Evolutionary conservation across 2,797 vertebrate genomes (phyloP).

Genomic region (Microchirus variegatus): DNA sequence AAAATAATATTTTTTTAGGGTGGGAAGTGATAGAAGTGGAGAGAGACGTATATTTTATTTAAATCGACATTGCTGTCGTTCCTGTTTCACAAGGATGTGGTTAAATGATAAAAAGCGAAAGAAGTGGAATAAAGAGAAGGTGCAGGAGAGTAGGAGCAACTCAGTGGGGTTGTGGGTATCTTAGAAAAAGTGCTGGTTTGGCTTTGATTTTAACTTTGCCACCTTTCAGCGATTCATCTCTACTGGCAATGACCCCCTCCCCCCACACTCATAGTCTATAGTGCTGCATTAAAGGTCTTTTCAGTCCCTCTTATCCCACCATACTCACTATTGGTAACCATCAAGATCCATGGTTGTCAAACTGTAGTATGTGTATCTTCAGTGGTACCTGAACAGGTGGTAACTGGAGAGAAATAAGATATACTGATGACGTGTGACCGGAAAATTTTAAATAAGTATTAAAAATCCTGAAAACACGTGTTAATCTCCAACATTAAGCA

Average conservation of each 20-base stretch:
- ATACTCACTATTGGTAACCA: too few species aligned
- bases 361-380: too few species aligned
- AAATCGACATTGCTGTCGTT: neutral
- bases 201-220: slow-evolving; percentile 24
- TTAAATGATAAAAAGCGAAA: slow-evolving; percentile 2
- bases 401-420: too few species aligned
- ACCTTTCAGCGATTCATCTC: neutral
- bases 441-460: too few species aligned
- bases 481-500: too few species aligned
- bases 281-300: too few species aligned
- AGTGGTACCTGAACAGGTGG: too few species aligned
- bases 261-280: too few species aligned
- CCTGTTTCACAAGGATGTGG: slow-evolving; percentile 3
- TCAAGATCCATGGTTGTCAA: too few species aligned
- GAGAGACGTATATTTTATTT: slow-evolving; percentile 33
- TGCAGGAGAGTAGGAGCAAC: neutral
- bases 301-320: too few species aligned
- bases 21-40: slow-evolving; percentile 9
- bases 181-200: slow-evolving; percentile 8
- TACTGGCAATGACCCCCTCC: neutral
- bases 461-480: too few species aligned
- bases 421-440: too few species aligned
- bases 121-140: neutral
- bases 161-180: slow-evolving; percentile 3
- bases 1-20: slow-evolving; percentile 45